Conservation (phyloP, 2,888 invertebrate species). For the Automeris io region DNA sequence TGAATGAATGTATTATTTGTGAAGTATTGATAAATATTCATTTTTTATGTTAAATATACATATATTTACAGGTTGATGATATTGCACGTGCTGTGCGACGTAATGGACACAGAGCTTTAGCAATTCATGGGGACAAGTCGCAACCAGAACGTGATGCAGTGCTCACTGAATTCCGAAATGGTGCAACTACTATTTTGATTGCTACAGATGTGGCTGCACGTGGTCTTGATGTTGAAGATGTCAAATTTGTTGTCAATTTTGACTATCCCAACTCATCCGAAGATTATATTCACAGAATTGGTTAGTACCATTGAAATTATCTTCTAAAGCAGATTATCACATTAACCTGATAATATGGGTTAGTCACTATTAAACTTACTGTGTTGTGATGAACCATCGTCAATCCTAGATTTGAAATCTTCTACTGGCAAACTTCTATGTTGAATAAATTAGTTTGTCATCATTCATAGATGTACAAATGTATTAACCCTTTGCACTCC, state of each 20-base stretch:
- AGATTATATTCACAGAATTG: conserved; percentile 98
- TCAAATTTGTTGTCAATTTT: conserved; percentile 97
- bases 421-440: too few species aligned
- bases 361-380: too few species aligned
- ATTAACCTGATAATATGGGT: neutral
- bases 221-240: conserved; percentile 94
- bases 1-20: conserved; percentile 19
- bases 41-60: conserved; percentile 56
- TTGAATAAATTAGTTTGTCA: too few species aligned
- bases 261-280: conserved; percentile 98
- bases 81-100: conserved; percentile 92
- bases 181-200: conserved; percentile 91
- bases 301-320: conserved; percentile 33
- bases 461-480: too few species aligned
- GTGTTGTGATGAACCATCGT: too few species aligned
- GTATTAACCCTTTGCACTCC: too few species aligned
- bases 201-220: conserved; percentile 98
- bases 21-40: too few species aligned
- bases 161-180: conserved; percentile 89
- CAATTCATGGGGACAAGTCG: conserved; percentile 97
- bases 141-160: conserved; percentile 96
- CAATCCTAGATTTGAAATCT: too few species aligned
- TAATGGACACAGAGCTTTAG: conserved; percentile 87
- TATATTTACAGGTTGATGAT: conserved; percentile 85
- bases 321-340: conserved; percentile 3